phyloP scores from a whole-genome alignment of 2,888 invertebrate species.

The Ctena decussata region DNA sequence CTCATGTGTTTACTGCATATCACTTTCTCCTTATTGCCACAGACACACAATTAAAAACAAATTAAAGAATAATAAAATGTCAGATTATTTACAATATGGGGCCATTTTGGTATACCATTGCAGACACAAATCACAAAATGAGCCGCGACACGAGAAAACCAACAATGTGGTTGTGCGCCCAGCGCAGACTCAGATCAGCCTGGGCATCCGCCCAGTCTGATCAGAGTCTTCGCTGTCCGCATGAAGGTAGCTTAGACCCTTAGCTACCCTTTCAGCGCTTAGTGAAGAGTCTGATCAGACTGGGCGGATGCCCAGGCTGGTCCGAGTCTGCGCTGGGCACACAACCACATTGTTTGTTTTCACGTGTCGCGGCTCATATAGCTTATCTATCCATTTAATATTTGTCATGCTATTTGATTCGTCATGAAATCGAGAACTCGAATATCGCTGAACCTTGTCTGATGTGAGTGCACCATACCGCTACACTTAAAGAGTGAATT shows the following conservation, averaged over 20 bases:
- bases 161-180: no score
- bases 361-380: no score
- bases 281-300: no score
- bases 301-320: no score
- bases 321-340: no score
- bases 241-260: no score
- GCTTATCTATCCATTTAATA: background rate
- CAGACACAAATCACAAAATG: background rate
- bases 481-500: slow-evolving; percentile 58
- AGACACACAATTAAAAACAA: slow-evolving; percentile 11
- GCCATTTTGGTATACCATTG: background rate
- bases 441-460: slow-evolving; percentile 41
- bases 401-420: slow-evolving; percentile 47
- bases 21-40: slow-evolving; percentile 5
- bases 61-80: slow-evolving; percentile 13
- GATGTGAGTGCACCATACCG: background rate
- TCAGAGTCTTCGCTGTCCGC: no score
- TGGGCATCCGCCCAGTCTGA: no score
- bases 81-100: background rate
- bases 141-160: no score
- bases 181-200: no score
- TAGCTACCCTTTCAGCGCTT: no score
- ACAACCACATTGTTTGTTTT: no score
- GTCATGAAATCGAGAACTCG: slow-evolving; percentile 52
- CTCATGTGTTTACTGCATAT: slow-evolving; percentile 2